A percentile compares a stretch with the other conserved stretches of the same genome.
Evolutionary conservation across 2,888 invertebrate genomes (phyloP).

Genomic region (Oxycera nigricornis): DNA sequence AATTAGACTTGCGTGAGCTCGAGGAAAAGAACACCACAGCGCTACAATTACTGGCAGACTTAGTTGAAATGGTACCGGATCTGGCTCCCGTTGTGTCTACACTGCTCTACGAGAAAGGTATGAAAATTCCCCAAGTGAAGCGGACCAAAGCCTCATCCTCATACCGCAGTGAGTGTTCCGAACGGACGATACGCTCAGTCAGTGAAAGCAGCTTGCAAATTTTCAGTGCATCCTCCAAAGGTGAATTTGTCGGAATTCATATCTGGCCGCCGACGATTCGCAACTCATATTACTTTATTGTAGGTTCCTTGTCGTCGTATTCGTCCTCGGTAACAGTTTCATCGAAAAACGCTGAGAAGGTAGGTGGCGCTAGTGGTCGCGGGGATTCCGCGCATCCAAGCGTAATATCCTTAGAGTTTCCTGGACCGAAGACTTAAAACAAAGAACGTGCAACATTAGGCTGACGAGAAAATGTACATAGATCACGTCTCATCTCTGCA

Average conservation of each 20-base stretch:
- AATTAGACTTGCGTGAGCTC: constrained; percentile 67
- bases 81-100: constrained; percentile 55
- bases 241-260: not conserved
- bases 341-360: constrained; percentile 44
- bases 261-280: too few relatives aligned
- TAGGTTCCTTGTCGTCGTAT: constrained; percentile 43
- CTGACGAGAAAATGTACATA: too few relatives aligned
- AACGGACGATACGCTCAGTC: constrained; percentile 35
- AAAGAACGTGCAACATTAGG: too few relatives aligned
- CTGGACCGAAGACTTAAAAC: too few relatives aligned
- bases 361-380: not conserved
- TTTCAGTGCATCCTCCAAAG: constrained; percentile 48
- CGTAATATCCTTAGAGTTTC: constrained; percentile 45
- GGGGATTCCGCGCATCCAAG: constrained; percentile 42
- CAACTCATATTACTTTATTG: constrained; percentile 26
- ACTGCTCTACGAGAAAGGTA: constrained; percentile 55
- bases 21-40: constrained; percentile 67
- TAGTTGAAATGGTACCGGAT: constrained; percentile 57
- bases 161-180: constrained; percentile 55
- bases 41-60: constrained; percentile 66
- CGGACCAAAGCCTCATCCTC: constrained; percentile 51
- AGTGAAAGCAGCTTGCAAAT: constrained; percentile 42
- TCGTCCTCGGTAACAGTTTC: constrained; percentile 46
- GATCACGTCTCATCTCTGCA: too few relatives aligned
- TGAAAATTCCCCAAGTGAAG: constrained; percentile 57